A percentile compares a stretch with the other conserved stretches of the same genome.
Evolutionary conservation across 2,888 invertebrate species (phyloP).

Genomic region (Pseudococcus longispinus): DNA sequence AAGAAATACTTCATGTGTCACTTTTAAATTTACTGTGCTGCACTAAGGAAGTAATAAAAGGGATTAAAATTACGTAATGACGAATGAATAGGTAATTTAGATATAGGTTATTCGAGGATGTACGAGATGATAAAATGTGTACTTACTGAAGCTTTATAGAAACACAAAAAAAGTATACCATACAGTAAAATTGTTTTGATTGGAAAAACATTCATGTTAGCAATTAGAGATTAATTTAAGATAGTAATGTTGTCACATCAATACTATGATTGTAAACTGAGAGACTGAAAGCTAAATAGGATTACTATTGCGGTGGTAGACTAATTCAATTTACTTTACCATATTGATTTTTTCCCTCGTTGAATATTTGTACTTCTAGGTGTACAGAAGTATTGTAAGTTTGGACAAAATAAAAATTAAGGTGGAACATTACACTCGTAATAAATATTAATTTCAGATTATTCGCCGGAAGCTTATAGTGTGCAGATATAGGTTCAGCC

Average conservation of each 20-base stretch:
- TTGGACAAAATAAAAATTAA: too few relatives aligned
- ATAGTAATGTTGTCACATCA: not conserved
- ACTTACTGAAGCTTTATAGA: not conserved
- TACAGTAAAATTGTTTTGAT: not conserved
- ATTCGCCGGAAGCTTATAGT: too few relatives aligned
- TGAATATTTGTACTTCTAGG: not conserved
- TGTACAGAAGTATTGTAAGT: too few relatives aligned
- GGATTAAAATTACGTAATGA: not conserved
- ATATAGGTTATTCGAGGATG: not conserved
- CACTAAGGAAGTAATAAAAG: not conserved
- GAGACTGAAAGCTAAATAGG: not conserved
- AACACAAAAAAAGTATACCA: not conserved
- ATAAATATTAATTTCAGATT: too few relatives aligned
- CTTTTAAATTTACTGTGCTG: conserved; percentile 64
- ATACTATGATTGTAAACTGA: not conserved
- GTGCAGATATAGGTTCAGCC: too few relatives aligned
- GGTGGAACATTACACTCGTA: too few relatives aligned
- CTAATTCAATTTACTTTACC: not conserved
- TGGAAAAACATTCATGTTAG: not conserved
- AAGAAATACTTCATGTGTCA: conserved; percentile 85
- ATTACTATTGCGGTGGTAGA: not conserved
- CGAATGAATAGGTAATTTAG: not conserved
- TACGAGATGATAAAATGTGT: not conserved
- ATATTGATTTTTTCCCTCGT: not conserved
- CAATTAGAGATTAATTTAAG: not conserved